Conservation (phyloP, 2,113 vertebrate genomes). For the Damaliscus lunatus region DNA sequence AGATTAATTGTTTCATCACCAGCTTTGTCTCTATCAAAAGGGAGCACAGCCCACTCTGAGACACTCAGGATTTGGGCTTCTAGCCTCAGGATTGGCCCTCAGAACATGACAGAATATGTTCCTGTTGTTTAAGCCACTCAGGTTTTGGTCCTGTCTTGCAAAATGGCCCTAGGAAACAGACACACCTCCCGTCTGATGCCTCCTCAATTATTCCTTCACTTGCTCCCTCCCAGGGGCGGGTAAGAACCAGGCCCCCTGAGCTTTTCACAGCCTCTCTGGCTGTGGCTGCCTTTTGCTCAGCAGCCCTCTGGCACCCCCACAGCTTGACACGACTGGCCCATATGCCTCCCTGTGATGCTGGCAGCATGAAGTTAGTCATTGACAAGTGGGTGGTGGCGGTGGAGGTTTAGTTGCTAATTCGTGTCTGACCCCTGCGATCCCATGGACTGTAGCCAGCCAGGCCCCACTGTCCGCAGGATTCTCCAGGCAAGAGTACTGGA, state of each 20-base stretch:
- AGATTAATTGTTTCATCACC: not conserved
- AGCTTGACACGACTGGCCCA: not conserved
- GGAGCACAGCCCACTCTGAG: not conserved
- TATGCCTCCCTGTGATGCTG: not conserved
- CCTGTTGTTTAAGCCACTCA: not conserved
- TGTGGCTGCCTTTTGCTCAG: not conserved
- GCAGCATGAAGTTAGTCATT: not conserved
- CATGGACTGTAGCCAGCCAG: not conserved
- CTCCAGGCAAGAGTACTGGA: not conserved
- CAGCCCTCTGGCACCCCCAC: not conserved
- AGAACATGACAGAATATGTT: not conserved
- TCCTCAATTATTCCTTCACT: not conserved
- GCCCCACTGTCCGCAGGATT: not conserved
- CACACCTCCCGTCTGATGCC: not conserved
- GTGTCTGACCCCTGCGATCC: not conserved
- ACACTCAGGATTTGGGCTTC: not conserved
- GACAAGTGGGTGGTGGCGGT: not conserved
- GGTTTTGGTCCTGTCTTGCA: not conserved
- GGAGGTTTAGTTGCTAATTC: not conserved
- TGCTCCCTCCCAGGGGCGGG: not conserved
- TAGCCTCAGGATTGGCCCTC: not conserved
- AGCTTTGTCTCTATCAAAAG: not conserved
- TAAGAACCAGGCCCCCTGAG: not conserved
- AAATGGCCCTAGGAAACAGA: not conserved
- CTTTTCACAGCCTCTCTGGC: not conserved